Evolutionary conservation across 2,888 invertebrate species (phyloP).

Genomic region (Melanargia galathea): DNA sequence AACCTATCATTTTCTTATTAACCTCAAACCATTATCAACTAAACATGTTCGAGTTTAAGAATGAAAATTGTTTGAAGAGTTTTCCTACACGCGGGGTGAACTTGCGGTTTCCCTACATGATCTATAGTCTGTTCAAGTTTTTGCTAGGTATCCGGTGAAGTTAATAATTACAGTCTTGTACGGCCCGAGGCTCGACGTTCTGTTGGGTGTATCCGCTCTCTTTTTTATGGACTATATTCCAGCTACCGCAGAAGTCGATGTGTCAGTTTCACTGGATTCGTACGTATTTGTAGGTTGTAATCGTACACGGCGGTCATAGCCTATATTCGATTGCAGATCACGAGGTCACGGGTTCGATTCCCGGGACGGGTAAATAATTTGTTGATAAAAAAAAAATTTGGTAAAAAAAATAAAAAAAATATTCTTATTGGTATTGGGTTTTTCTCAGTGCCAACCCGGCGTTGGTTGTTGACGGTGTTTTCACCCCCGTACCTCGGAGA

Average conservation of each 20-base stretch:
- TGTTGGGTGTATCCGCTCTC: constrained; percentile 61
- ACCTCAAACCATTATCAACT: constrained; percentile 17
- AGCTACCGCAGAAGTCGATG: constrained; percentile 45
- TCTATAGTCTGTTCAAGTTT: constrained; percentile 56
- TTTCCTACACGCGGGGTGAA: constrained; percentile 1
- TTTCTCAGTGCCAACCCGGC: too few species aligned
- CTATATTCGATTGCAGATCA: too few species aligned
- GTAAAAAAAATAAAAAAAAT: too few species aligned
- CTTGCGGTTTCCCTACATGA: constrained; percentile 33
- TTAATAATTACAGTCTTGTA: constrained; percentile 59
- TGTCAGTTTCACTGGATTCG: constrained; percentile 40
- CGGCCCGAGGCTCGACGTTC: constrained; percentile 47
- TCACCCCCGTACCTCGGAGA: too few species aligned
- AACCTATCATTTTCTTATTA: constrained; percentile 12
- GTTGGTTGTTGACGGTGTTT: too few species aligned
- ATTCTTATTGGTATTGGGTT: too few species aligned
- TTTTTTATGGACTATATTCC: constrained; percentile 51
- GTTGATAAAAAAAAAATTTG: too few species aligned
- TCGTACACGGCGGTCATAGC: too few species aligned
- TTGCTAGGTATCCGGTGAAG: constrained; percentile 64
- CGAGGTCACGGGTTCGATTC: too few species aligned
- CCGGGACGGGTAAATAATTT: too few species aligned
- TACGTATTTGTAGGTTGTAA: not conserved
- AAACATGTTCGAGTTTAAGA: not conserved
- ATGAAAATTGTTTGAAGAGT: constrained; percentile 25